A percentile compares a stretch with the other conserved stretches of the same genome.
These are phyloP conservation scores for Rhingia rostrata DNA, from an alignment of 2,888 invertebrate genomes.

Conservation along the genomic window DNA sequence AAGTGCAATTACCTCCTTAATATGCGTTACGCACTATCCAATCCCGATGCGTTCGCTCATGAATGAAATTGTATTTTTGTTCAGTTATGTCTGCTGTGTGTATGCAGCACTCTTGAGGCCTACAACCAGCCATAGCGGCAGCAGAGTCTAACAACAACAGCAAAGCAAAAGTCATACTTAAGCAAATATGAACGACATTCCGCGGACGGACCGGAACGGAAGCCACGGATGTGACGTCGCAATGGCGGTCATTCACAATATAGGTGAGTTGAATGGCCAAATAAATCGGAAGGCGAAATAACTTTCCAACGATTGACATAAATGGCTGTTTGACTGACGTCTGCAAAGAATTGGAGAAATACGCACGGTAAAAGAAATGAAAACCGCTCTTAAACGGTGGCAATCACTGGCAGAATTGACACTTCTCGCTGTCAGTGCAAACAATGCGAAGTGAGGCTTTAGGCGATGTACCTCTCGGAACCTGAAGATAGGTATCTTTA, in stretches of 20 bases:
- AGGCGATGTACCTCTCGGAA: conserved; percentile 31
- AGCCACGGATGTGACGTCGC: conserved; percentile 63
- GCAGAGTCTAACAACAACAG: conserved; percentile 8
- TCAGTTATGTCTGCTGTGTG: conserved; percentile 66
- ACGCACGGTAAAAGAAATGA: conserved; percentile 45
- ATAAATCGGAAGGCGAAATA: conserved; percentile 46
- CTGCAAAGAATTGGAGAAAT: conserved; percentile 32
- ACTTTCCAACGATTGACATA: conserved; percentile 70
- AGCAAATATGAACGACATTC: conserved; percentile 50
- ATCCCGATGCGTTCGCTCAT: conserved; percentile 54
- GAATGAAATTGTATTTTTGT: conserved; percentile 56
- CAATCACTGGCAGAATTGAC: conserved; percentile 24
- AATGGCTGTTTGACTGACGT: conserved; percentile 63
- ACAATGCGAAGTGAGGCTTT: conserved; percentile 38
- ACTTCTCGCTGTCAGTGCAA: conserved; percentile 23
- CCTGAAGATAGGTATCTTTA: conserved; percentile 24
- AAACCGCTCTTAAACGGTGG: conserved; percentile 28
- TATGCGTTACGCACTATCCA: conserved; percentile 64
- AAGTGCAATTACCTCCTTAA: conserved; percentile 65
- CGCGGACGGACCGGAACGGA: conserved; percentile 46
- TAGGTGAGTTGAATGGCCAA: conserved; percentile 74
- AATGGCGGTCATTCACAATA: conserved; percentile 63
- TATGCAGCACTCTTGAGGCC: conserved; percentile 31
- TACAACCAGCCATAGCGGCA: conserved; percentile 34
- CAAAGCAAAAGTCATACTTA: conserved; percentile 16